Base-by-base conservation (phyloP, 1,140 invertebrate genomes). In the Trichonephila inaurata region DNA sequence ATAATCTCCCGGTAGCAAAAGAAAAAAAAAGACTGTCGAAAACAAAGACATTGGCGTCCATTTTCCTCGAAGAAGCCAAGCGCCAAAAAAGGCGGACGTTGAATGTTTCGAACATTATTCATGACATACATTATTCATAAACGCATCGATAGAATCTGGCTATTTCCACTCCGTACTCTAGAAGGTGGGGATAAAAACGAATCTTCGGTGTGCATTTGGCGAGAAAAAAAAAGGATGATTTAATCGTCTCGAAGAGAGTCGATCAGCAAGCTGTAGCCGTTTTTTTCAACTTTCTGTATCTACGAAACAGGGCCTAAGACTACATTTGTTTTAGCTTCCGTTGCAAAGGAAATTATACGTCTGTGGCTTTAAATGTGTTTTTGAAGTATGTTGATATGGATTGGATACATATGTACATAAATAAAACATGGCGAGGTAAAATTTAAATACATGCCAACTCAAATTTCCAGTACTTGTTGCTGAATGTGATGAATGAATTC, bases 21-120 rank as follows among this genome's bases (percentile, higher is more conserved):
- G 4, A 40, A 4, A 72, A 40, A 77, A 77, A 77, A 40, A 77
- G 5, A 0, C 18, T 40, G 72, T 77, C 28, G 24, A 77, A 77
- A 77, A 77, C 72, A 77, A 77, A 77, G 72, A 77, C 72, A 40
- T 40, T 28, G 66, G 66, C 66, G 66, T 69, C 24, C 66, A 69
- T 24, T 69, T 40, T 40, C 69, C 69, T 16, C 18, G 24, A 77
- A 77, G 62, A 64, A 64, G 62, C 62, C 62, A 64, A 6, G 21
- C 62, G 21, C 62, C 62, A 21, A 64, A 18, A 64, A 64, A 64
- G 51, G 62, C 62, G 62, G 62, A 77, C n/a, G 24, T 24, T 69
- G 24, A 12, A 69, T 69, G 66, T 69, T 69, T 69, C 72, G 72
- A 77, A 77, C 72, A 33, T 28, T 33, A 77, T 77, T 40, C 69